phyloP scores from a whole-genome alignment of 2,797 vertebrate genomes.

The Cottoperca gobio region DNA sequence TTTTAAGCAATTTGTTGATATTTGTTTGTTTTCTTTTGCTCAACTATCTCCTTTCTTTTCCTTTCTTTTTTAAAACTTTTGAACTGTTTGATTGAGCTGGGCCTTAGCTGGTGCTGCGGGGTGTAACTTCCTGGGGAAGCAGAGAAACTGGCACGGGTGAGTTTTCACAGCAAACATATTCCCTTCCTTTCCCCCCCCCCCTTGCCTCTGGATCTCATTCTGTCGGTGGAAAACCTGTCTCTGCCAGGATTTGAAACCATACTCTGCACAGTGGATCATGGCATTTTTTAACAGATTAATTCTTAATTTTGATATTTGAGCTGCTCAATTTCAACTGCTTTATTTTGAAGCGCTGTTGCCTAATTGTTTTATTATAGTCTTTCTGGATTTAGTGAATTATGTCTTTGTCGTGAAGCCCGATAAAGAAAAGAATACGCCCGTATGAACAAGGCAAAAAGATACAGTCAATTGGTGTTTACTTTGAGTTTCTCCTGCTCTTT shows the following conservation, averaged over 20 bases:
- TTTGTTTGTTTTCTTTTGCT: slow-evolving; percentile 41
- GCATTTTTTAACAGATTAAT: slow-evolving; percentile 66
- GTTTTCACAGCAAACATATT: slow-evolving; percentile 83
- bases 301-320: slow-evolving; percentile 60
- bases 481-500: slow-evolving; percentile 48
- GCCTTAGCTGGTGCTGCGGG: slow-evolving; percentile 96
- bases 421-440: slow-evolving; percentile 28
- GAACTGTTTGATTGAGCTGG: slow-evolving; percentile 85
- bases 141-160: slow-evolving; percentile 91
- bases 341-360: slow-evolving; percentile 39
- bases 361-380: slow-evolving; percentile 59
- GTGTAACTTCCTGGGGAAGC: slow-evolving; percentile 96
- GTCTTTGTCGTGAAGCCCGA: slow-evolving; percentile 48
- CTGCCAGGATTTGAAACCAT: slow-evolving; percentile 41
- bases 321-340: slow-evolving; percentile 45
- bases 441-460: slow-evolving; percentile 32
- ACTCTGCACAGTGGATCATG: slow-evolving; percentile 41
- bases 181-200: slow-evolving; percentile 35
- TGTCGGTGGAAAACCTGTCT: slow-evolving; percentile 51
- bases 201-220: slow-evolving; percentile 48
- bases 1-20: slow-evolving; percentile 52
- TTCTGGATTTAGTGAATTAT: slow-evolving; percentile 46
- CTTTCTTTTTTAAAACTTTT: slow-evolving; percentile 77
- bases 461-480: slow-evolving; percentile 52
- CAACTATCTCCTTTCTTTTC: slow-evolving; percentile 22